Conservation (phyloP, 1,140 invertebrate genomes). For the Macrosteles quadrilineatus region DNA sequence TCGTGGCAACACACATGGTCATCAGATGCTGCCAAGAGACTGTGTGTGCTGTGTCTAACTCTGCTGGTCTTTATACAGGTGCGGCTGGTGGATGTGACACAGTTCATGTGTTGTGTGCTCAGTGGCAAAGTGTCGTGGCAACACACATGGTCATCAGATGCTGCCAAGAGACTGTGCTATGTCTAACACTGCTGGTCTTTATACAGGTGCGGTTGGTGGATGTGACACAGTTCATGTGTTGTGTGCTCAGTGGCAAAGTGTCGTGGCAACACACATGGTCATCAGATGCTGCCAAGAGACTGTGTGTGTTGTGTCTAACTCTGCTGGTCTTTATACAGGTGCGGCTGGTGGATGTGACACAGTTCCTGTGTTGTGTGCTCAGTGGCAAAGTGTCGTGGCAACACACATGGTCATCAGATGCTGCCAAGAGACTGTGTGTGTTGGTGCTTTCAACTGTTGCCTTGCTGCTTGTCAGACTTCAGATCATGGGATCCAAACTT, state of each 20-base stretch:
- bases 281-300: slow-evolving; percentile 72
- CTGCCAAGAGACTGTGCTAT: slow-evolving; percentile 72
- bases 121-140: slow-evolving; percentile 62
- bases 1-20: slow-evolving; percentile 61
- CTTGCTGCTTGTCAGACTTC: slow-evolving; percentile 80
- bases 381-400: slow-evolving; percentile 62
- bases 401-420: slow-evolving; percentile 66
- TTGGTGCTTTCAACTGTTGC: slow-evolving; percentile 77
- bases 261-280: slow-evolving; percentile 60
- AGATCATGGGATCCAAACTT: slow-evolving; percentile 94
- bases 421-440: slow-evolving; percentile 73
- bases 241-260: slow-evolving; percentile 64
- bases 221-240: slow-evolving; percentile 59
- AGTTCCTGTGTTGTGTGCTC: slow-evolving; percentile 60
- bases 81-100: slow-evolving; percentile 62
- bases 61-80: too few species aligned
- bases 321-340: slow-evolving; percentile 68
- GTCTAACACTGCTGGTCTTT: too few species aligned
- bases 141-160: slow-evolving; percentile 66
- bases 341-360: slow-evolving; percentile 62
- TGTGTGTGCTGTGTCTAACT: slow-evolving; percentile 73
- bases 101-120: slow-evolving; percentile 60
- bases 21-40: slow-evolving; percentile 72
- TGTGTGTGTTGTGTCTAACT: slow-evolving; percentile 73
- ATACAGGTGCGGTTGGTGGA: slow-evolving; percentile 69